phyloP scores from a whole-genome alignment of 2,797 vertebrate genomes.

The Heteromormyrus szaboi region DNA sequence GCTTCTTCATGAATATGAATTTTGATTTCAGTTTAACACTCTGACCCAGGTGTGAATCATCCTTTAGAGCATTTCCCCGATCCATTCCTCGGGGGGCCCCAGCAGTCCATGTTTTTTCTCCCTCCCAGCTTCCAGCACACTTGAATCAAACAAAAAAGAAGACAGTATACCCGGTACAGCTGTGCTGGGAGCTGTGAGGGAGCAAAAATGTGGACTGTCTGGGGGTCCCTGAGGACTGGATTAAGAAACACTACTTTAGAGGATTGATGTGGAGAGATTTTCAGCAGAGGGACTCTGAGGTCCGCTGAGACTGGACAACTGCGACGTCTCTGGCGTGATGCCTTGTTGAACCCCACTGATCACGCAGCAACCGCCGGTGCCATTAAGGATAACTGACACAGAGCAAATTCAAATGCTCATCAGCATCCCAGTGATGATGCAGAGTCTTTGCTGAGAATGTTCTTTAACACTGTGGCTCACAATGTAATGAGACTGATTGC shows the following conservation, averaged over 20 bases:
- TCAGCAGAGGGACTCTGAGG: not conserved
- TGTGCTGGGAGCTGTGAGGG: not conserved
- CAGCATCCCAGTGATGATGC: not conserved
- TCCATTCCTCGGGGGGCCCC: conserved; percentile 28
- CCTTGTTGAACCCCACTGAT: not conserved
- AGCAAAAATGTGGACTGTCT: not conserved
- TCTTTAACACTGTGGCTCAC: not conserved
- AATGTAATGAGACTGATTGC: not conserved
- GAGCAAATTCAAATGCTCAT: not conserved
- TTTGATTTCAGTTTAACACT: conserved; percentile 10
- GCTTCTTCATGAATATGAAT: conserved; percentile 13
- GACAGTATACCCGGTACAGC: not conserved
- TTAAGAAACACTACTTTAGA: not conserved
- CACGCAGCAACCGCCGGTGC: not conserved
- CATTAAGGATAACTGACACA: not conserved
- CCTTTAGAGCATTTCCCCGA: conserved; percentile 34
- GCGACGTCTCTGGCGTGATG: not conserved
- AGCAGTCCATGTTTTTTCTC: not conserved
- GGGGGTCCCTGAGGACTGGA: not conserved
- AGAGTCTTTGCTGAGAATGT: not conserved
- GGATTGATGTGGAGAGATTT: not conserved
- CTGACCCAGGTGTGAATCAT: conserved; percentile 8
- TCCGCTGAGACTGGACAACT: not conserved
- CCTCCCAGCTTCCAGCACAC: not conserved
- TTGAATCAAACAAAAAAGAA: not conserved